Evolutionary conservation across 2,888 invertebrate species (phyloP).

Genomic region (Shargacucullia verbasci): DNA sequence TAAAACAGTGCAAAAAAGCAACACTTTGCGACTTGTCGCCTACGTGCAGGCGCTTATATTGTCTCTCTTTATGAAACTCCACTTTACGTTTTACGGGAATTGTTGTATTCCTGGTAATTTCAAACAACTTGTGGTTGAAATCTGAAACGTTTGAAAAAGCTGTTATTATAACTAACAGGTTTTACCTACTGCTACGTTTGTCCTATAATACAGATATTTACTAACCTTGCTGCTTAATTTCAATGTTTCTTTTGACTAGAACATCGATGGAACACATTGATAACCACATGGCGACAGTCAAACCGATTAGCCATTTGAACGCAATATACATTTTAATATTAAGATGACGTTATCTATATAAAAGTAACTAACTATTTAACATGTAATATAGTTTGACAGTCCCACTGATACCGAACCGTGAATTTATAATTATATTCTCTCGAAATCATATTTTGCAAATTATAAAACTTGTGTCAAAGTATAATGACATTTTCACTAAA

Average conservation of each 20-base stretch:
- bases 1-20: constrained; percentile 62
- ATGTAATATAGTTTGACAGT: constrained; percentile 33
- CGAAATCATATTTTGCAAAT: constrained; percentile 64
- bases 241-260: constrained; percentile 51
- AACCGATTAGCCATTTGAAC: constrained; percentile 77
- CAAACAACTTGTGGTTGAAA: constrained; percentile 31
- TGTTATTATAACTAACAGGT: no score
- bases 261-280: constrained; percentile 71
- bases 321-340: constrained; percentile 79
- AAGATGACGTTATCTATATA: constrained; percentile 37
- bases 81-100: constrained; percentile 17
- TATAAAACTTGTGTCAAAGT: constrained; percentile 60
- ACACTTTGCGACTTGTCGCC: constrained; percentile 38
- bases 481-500: constrained; percentile 50
- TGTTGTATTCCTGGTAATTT: constrained; percentile 50
- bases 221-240: constrained; percentile 54
- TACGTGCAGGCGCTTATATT: constrained; percentile 17
- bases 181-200: no score
- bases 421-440: constrained; percentile 68
- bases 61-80: constrained; percentile 25
- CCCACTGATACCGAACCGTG: constrained; percentile 56
- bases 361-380: constrained; percentile 41
- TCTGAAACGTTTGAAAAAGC: constrained; percentile 50
- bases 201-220: no score
- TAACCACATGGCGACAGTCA: constrained; percentile 77